Conservation (phyloP, 2,888 invertebrate genomes). For the Vanessa cardui region DNA sequence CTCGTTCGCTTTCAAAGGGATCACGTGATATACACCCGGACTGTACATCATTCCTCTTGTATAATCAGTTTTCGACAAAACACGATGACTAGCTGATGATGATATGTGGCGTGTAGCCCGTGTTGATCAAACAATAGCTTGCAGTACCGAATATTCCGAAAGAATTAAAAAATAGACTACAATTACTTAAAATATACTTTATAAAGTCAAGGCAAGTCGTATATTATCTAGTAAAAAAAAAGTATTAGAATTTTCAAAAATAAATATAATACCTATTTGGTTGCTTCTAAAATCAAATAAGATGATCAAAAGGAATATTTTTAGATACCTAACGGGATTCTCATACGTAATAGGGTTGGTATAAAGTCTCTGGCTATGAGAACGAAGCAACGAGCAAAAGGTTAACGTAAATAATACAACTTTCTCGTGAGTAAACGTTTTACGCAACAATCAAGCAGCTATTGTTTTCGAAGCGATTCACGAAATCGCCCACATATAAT, state of each 20-base stretch:
- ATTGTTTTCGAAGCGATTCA: conserved; percentile 61
- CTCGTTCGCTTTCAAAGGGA: conserved; percentile 52
- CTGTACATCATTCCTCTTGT: conserved; percentile 49
- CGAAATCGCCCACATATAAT: conserved; percentile 54
- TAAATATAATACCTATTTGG: too few relatives aligned
- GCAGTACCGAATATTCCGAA: neutral
- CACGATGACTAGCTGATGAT: conserved; percentile 16
- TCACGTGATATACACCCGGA: conserved; percentile 44
- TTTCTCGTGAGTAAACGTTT: conserved; percentile 45
- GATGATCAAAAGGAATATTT: too few relatives aligned
- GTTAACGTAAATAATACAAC: conserved; percentile 31
- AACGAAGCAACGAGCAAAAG: conserved; percentile 3
- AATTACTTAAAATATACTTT: too few relatives aligned
- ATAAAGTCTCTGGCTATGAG: too few relatives aligned
- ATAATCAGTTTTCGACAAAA: conserved; percentile 35
- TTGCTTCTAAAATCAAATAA: too few relatives aligned
- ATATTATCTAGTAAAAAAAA: too few relatives aligned
- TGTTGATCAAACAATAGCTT: neutral
- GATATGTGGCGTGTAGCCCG: neutral
- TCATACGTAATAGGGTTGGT: too few relatives aligned
- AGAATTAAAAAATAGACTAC: neutral
- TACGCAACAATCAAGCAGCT: conserved; percentile 54
- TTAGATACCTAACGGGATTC: too few relatives aligned
- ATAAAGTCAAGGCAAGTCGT: too few relatives aligned
- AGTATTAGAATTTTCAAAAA: too few relatives aligned